Evolutionary conservation across 2,888 invertebrate species (phyloP).

Genomic region (Troilus luridus): DNA sequence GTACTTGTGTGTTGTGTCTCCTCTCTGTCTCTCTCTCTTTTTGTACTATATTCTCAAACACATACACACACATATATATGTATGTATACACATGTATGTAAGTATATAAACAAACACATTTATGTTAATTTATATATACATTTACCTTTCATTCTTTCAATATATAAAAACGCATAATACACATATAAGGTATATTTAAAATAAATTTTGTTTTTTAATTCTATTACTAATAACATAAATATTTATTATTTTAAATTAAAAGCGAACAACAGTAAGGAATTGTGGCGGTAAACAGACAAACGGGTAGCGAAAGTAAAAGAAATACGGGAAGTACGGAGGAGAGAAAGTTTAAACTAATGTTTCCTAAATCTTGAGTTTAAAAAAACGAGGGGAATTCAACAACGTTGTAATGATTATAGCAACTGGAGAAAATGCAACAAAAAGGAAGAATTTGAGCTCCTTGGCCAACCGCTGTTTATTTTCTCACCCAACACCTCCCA

Average conservation of each 20-base stretch:
- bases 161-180: no score
- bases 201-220: no score
- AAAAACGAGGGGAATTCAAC: background rate
- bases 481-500: background rate
- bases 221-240: no score
- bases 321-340: background rate
- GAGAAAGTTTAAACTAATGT: slow-evolving; percentile 1
- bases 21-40: no score
- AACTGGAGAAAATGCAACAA: slow-evolving; percentile 1
- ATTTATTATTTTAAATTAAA: background rate
- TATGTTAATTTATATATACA: no score
- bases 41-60: no score
- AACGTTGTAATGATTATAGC: background rate
- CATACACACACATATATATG: no score
- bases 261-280: background rate
- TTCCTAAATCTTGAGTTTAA: background rate
- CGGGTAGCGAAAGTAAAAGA: background rate
- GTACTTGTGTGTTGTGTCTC: no score
- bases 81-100: no score
- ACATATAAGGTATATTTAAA: no score
- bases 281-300: background rate
- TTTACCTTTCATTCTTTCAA: no score
- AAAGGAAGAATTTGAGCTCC: background rate
- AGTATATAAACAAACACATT: no score
- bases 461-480: background rate